These are phyloP conservation scores for Leptopilina drosophilae DNA, from an alignment of 2,888 invertebrate genomes.

Conservation along the genomic window DNA sequence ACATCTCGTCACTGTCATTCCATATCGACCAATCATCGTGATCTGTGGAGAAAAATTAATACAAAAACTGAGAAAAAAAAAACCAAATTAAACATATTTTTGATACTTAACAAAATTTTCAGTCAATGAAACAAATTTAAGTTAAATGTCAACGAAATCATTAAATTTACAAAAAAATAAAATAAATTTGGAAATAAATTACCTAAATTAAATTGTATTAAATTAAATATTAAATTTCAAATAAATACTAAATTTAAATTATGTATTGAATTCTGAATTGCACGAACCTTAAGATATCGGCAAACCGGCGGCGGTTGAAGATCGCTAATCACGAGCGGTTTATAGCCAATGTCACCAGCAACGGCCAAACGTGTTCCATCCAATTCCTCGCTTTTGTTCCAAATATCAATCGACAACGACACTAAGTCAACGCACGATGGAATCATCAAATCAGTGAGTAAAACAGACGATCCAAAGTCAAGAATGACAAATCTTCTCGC, in stretches of 20 bases:
- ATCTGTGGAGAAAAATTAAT: conserved; percentile 79
- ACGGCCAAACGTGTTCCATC: conserved; percentile 91
- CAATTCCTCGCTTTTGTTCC: conserved; percentile 91
- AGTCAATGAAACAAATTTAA: too few species aligned
- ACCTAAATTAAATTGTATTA: too few species aligned
- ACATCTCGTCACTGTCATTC: conserved; percentile 93
- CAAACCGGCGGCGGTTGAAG: conserved; percentile 94
- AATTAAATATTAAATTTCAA: too few species aligned
- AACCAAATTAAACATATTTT: not conserved
- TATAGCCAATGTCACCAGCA: conserved; percentile 91
- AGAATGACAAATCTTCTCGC: conserved; percentile 94
- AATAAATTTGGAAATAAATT: too few species aligned
- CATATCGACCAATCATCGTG: conserved; percentile 93
- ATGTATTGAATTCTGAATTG: conserved; percentile 15
- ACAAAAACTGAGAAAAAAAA: conserved; percentile 49
- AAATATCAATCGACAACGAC: conserved; percentile 92
- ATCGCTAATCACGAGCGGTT: conserved; percentile 91
- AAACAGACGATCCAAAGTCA: conserved; percentile 92
- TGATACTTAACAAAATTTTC: too few species aligned
- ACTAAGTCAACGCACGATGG: conserved; percentile 90
- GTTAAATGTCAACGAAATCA: not conserved
- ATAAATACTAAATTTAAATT: too few species aligned
- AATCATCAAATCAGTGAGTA: conserved; percentile 91
- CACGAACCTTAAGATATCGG: conserved; percentile 89
- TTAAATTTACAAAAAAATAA: conserved; percentile 42